Evolutionary conservation across 64 coral and sea anemone species (phyloP).

Genomic region (Pachyseris speciosa): DNA sequence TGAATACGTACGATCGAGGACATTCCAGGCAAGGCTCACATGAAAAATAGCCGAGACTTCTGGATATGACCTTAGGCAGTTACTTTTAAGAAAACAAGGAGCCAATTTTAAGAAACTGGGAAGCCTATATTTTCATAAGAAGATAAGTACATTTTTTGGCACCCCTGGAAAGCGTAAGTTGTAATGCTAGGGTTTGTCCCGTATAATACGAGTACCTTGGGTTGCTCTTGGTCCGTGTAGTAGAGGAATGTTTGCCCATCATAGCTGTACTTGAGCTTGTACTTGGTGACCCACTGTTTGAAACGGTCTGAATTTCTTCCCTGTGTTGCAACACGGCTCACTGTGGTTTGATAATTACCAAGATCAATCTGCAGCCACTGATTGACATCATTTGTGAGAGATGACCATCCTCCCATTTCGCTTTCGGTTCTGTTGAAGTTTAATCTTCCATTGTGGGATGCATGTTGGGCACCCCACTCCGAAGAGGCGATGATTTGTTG

Average conservation of each 20-base stretch:
- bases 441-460: conserved; percentile 18
- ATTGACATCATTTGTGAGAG: not conserved
- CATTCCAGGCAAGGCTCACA: too few species aligned
- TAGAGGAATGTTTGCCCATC: conserved; percentile 15
- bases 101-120: not conserved
- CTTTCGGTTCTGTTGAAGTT: not conserved
- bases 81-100: not conserved
- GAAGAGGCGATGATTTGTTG: conserved; percentile 46
- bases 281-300: conserved; percentile 28
- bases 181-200: too few species aligned
- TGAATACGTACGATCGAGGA: too few species aligned
- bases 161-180: too few species aligned
- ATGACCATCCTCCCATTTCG: conserved; percentile 33
- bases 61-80: too few species aligned
- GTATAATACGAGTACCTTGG: not conserved
- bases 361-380: conserved; percentile 75
- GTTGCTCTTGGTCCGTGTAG: conserved; percentile 11
- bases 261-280: conserved; percentile 7
- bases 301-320: not conserved
- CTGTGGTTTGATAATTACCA: not conserved
- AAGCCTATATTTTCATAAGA: too few species aligned
- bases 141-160: too few species aligned
- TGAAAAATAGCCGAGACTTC: too few species aligned
- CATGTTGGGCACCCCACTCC: not conserved
- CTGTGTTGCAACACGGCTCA: conserved; percentile 54